These are phyloP conservation scores for Bembecia ichneumoniformis DNA, from an alignment of 2,888 invertebrate genomes.

Conservation along the genomic window DNA sequence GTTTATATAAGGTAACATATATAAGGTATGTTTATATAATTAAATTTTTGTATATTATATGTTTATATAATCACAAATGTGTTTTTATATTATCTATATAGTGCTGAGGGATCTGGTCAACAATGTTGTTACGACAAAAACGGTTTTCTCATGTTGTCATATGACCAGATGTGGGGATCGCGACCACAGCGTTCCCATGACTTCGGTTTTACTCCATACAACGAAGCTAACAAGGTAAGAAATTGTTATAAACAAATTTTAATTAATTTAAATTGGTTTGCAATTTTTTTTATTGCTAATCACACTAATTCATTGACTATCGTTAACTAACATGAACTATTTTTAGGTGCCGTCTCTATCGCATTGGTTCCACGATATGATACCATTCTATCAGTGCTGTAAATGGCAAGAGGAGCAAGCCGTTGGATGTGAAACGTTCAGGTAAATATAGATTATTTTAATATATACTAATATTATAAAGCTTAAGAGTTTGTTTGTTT, in stretches of 20 bases:
- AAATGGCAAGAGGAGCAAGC: constrained; percentile 93
- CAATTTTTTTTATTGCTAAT: too few species aligned
- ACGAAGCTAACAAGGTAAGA: constrained; percentile 89
- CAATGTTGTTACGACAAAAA: constrained; percentile 98
- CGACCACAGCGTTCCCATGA: constrained; percentile 88
- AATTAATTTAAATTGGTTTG: too few species aligned
- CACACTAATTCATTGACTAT: too few species aligned
- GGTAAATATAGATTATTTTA: constrained; percentile 24
- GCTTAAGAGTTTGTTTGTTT: too few species aligned
- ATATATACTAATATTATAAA: too few species aligned
- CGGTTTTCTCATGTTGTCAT: constrained; percentile 91
- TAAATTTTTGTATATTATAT: neutral
- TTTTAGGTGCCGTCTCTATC: constrained; percentile 87
- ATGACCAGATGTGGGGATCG: constrained; percentile 96
- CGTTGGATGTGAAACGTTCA: constrained; percentile 93
- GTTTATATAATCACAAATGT: constrained; percentile 8
- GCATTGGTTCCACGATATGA: constrained; percentile 96
- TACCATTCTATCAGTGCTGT: constrained; percentile 95
- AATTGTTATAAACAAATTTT: too few species aligned
- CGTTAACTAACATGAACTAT: neutral
- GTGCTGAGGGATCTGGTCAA: constrained; percentile 92
- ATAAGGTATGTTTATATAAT: neutral
- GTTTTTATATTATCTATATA: constrained; percentile 27
- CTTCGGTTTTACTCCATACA: constrained; percentile 92
- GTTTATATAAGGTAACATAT: neutral